Evolutionary conservation across 2,888 invertebrate genomes (phyloP).

Genomic region (Drosophila algonquin): DNA sequence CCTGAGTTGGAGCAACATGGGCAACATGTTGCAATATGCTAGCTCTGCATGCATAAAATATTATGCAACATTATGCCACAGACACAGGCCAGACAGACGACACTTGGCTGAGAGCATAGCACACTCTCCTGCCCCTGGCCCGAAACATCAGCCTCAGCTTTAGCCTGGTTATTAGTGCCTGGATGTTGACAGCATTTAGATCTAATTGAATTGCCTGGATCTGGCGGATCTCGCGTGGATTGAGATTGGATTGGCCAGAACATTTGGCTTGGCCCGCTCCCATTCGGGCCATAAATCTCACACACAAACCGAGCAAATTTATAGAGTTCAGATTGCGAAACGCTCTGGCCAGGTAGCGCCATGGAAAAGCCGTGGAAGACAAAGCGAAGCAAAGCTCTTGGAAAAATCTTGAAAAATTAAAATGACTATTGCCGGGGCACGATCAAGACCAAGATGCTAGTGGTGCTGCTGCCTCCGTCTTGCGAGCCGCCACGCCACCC

Average conservation of each 20-base stretch:
- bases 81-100: conserved; percentile 67
- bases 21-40: conserved; percentile 76
- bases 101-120: conserved; percentile 49
- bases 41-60: conserved; percentile 76
- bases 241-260: conserved; percentile 32
- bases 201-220: conserved; percentile 73
- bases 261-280: conserved; percentile 60
- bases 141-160: not conserved
- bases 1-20: conserved; percentile 36
- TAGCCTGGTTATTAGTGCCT: conserved; percentile 56
- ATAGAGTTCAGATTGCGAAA: conserved; percentile 66
- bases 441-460: conserved; percentile 69
- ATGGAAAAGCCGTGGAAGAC: conserved; percentile 42
- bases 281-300: conserved; percentile 65
- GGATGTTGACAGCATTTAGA: conserved; percentile 75
- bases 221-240: not conserved
- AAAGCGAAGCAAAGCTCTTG: conserved; percentile 32
- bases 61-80: conserved; percentile 67
- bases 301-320: conserved; percentile 48
- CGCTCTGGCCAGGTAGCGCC: conserved; percentile 59
- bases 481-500: conserved; percentile 16
- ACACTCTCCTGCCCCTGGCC: not conserved
- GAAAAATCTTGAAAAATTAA: conserved; percentile 67
- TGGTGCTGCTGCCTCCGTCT: conserved; percentile 45
- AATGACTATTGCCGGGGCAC: conserved; percentile 74